Base-by-base conservation (phyloP, 2,797 vertebrate genomes). In the Coendou prehensilis region DNA sequence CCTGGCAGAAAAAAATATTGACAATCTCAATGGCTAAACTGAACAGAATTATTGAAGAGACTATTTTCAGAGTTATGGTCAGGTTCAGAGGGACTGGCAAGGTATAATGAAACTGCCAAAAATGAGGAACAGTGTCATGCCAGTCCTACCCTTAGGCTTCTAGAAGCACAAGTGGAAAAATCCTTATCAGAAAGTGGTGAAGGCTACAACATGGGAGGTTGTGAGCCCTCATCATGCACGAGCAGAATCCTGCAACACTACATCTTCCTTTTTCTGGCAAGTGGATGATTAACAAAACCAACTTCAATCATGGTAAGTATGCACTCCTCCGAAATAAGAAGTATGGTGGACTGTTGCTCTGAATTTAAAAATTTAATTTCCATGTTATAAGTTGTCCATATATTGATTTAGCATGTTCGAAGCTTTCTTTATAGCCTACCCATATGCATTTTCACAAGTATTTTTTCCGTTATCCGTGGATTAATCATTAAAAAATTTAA, bases 341-440 rank as follows among this genome's bases (percentile, higher is more conserved):
- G 10, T 83, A 64, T 73, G 69, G 8, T 33, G 93, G 37, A 41
- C 94, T 64, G 63, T 64, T 52, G 26, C 10, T 83, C 37, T 92
- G 50, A 14, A 91, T 86, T 33, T 28, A 41, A 28, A 84, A 67
- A 79, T 83, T 59, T 94, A 94, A 73, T 95, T 96, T 71, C 90
- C n/a, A 52, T 37, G 23, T 88, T 73, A 56, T 54, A 33, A 22
- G 14, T 86, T 76, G 86, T 47, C 61, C 9, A 71, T 63, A 79
- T 47, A 91, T 69, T 94, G 20, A 61, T 63, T 76, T 69, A 52
- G 28, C 14, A 22, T 37, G 41, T 47, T 45, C 52, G 37, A 73
- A 56, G 26, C 4, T 28, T 57, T 75, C 41, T 71, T 89, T 86
- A 26, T 86, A 15, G 17, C 45, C 69, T 87, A 9, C 75, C 87